Base-by-base conservation (phyloP, 2,888 invertebrate genomes). In the Isoperla grammatica region DNA sequence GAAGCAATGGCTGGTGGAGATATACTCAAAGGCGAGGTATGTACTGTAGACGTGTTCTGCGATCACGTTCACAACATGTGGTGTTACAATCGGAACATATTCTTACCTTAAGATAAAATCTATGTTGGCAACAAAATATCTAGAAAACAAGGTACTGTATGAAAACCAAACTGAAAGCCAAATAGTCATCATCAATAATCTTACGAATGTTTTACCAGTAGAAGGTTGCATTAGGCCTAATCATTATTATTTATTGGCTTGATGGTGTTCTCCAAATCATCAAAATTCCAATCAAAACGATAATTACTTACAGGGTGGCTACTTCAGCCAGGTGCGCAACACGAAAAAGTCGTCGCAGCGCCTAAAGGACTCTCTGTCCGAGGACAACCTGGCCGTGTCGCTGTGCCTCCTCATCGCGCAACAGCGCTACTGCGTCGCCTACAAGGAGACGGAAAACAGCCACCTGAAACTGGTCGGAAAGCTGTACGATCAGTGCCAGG, bases 1-100 rank as follows among this genome's bases (percentile, higher is more conserved):
- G 94, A 95, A 71, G 97, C 98, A 0, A 90, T 98, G 87, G 88
- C 92, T 57, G 99, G 99, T 8, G 99, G 99, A 0, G 98, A 99
- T 76, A 76, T 96, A 53, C 79, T 99, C 2, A 86, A 93, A 71
- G 90, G 92, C 69, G 98, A 99, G 83, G 95, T 93, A 76, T 71
- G 65, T 64, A 39, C 13, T 49, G 42, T 12, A n/a, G 22, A 35
- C 20, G 12, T 37, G 37, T 37, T 11, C 12, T 42, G n/a, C n/a
- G n/a, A n/a, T n/a, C n/a, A n/a, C n/a, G n/a, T n/a, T n/a, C n/a
- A n/a, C n/a, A n/a, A n/a, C n/a, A n/a, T n/a, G n/a, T n/a, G n/a
- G n/a, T n/a, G n/a, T n/a, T n/a, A n/a, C n/a, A n/a, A n/a, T n/a
- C n/a, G n/a, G n/a, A n/a, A n/a, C n/a, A n/a, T n/a, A n/a, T n/a